Conservation (phyloP, 1,140 invertebrate species). For the Drosophila nigromelanica region DNA sequence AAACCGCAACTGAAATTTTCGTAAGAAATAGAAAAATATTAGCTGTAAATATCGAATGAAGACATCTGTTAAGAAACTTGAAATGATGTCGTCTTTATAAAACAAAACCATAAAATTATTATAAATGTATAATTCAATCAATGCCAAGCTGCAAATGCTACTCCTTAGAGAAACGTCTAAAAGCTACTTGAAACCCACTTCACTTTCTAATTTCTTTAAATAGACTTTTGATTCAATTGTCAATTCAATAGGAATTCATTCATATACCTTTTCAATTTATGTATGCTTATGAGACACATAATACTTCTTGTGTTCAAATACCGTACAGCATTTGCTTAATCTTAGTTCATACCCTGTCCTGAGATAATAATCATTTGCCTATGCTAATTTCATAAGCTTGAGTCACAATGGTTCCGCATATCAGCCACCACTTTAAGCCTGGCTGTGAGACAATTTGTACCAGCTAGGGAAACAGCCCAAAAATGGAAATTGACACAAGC, state of each 20-base stretch:
- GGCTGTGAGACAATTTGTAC: conserved; percentile 35
- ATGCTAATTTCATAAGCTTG: conserved; percentile 63
- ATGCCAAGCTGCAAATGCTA: conserved; percentile 43
- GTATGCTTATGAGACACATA: not conserved
- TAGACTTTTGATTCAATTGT: too few species aligned
- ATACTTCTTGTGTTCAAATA: conserved; percentile 6
- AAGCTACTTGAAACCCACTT: too few species aligned
- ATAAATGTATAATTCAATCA: conserved; percentile 24
- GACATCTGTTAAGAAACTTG: conserved; percentile 10
- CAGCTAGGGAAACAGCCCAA: conserved; percentile 16
- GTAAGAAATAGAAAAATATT: not conserved
- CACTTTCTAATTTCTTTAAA: too few species aligned
- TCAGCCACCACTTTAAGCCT: conserved; percentile 18
- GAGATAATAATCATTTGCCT: conserved; percentile 59
- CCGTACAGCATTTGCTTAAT: conserved; percentile 8
- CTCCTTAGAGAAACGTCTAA: not conserved
- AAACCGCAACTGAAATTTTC: not conserved
- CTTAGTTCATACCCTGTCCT: not conserved
- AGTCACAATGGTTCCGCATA: conserved; percentile 42
- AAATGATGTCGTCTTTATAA: conserved; percentile 7
- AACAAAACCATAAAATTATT: conserved; percentile 16
- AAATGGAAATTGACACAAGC: conserved; percentile 43
- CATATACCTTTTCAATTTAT: not conserved
- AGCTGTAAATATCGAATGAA: conserved; percentile 56
- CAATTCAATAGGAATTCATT: too few species aligned